These are phyloP conservation scores for Callyntrura sp. DNA, from an alignment of 2,888 invertebrate species.

Conservation along the genomic window DNA sequence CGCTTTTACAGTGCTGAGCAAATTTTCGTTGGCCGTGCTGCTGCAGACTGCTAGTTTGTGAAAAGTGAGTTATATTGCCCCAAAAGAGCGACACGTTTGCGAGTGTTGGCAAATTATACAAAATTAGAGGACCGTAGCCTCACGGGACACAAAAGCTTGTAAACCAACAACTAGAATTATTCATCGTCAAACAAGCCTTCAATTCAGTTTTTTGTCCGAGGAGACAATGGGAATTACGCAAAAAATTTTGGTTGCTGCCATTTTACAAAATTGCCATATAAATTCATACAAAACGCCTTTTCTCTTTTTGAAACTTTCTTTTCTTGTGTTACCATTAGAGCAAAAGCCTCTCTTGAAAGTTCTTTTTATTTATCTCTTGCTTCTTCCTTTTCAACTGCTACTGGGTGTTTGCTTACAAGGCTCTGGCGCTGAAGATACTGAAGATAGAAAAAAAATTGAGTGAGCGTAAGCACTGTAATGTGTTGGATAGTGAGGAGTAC, in stretches of 20 bases:
- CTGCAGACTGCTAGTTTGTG: not conserved
- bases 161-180: no score
- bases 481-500: constrained; percentile 63
- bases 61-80: constrained; percentile 60
- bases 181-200: no score
- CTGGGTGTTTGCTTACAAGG: not conserved
- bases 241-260: no score
- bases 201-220: no score
- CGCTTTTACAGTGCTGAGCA: not conserved
- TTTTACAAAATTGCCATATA: no score
- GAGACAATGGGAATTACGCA: no score
- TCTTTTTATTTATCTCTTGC: not conserved
- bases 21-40: constrained; percentile 8
- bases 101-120: not conserved
- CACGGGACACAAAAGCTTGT: no score
- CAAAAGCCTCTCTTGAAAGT: not conserved
- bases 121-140: no score
- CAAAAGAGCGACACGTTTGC: not conserved
- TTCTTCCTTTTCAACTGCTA: not conserved
- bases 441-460: not conserved
- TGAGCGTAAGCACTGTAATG: constrained; percentile 4
- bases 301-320: no score
- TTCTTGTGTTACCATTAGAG: not conserved
- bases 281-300: no score
- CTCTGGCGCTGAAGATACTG: not conserved